phyloP scores from a whole-genome alignment of 35 echinoderm and acorn worm genomes.

The Heliocidaris tuberculata region DNA sequence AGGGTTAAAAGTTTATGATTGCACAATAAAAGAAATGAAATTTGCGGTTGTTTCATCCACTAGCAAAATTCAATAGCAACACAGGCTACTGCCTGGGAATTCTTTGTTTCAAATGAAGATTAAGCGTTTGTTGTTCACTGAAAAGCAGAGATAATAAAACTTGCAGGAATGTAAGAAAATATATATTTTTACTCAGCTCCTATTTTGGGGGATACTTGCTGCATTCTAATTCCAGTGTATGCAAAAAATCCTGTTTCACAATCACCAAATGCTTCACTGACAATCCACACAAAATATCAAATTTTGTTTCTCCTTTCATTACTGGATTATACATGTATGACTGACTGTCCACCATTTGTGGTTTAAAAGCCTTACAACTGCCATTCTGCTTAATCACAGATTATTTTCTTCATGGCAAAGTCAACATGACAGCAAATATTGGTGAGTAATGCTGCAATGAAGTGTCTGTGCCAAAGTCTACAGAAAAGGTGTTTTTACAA shows the following conservation, averaged over 20 bases:
- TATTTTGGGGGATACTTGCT: background rate
- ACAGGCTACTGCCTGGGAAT: background rate
- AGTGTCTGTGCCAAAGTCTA: background rate
- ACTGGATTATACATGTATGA: slow-evolving; percentile 4
- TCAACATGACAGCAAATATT: slow-evolving; percentile 11
- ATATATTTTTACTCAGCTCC: background rate
- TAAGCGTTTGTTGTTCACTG: background rate
- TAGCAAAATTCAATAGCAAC: background rate
- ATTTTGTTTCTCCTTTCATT: background rate
- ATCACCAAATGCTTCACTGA: background rate
- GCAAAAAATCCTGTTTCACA: background rate
- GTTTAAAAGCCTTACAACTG: background rate
- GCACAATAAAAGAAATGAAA: background rate
- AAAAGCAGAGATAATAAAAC: background rate
- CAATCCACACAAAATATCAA: background rate
- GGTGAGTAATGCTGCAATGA: background rate
- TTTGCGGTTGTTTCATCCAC: slow-evolving; percentile 25
- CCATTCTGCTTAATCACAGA: slow-evolving; percentile 9
- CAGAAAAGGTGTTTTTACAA: slow-evolving; percentile 3
- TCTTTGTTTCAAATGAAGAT: slow-evolving; percentile 5
- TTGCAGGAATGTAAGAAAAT: background rate
- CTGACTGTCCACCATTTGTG: background rate
- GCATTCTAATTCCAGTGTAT: background rate
- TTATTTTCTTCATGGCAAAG: background rate
- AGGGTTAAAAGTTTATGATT: slow-evolving; percentile 38